These are phyloP conservation scores for Apodemia mormo DNA, from an alignment of 2,888 invertebrate species.

Conservation along the genomic window DNA sequence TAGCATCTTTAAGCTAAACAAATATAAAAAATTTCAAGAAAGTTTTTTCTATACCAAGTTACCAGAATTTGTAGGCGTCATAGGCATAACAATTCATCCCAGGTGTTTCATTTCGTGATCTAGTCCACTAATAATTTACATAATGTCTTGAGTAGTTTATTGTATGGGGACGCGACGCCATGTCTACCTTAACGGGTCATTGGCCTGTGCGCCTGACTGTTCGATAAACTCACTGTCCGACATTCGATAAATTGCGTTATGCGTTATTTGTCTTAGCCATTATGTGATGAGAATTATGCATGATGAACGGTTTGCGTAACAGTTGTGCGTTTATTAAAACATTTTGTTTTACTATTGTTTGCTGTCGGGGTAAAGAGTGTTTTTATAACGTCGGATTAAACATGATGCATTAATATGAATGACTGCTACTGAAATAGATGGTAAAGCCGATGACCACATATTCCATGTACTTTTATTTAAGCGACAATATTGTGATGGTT, in stretches of 20 bases:
- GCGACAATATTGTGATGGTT: no score
- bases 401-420: no score
- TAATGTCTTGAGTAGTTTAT: slow-evolving; percentile 36
- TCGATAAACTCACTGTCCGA: slow-evolving; percentile 59
- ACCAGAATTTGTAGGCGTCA: no score
- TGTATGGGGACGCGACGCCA: slow-evolving; percentile 51
- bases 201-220: slow-evolving; percentile 56
- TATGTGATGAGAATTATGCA: slow-evolving; percentile 12
- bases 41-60: no score
- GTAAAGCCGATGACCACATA: no score
- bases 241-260: slow-evolving; percentile 37
- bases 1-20: no score
- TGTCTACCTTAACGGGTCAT: slow-evolving; percentile 65
- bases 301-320: not conserved
- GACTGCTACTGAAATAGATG: no score
- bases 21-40: no score
- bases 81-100: not conserved
- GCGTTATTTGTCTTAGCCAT: slow-evolving; percentile 11
- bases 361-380: no score
- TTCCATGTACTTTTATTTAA: no score
- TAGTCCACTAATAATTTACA: not conserved
- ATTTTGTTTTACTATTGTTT: not conserved
- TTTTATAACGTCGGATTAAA: no score
- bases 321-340: not conserved
- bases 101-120: slow-evolving; percentile 5